Conservation (phyloP, 1,140 invertebrate species). For the Halyomorpha halys region DNA sequence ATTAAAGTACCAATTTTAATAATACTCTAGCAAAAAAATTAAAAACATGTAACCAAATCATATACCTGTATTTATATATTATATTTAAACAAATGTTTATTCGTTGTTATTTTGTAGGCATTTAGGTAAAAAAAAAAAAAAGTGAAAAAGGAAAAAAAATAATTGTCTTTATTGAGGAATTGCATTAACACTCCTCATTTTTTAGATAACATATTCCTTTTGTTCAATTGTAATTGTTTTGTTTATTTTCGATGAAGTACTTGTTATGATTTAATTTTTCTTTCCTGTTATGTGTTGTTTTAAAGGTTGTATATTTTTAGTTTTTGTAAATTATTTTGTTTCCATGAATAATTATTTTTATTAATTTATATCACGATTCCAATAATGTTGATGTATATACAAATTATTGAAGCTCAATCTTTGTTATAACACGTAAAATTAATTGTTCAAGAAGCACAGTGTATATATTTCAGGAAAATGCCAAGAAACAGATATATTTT, state of each 20-base stretch:
- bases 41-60: background rate
- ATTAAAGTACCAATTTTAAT: background rate
- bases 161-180: background rate
- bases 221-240: background rate
- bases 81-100: background rate
- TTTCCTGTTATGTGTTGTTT: constrained; percentile 1
- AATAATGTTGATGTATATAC: constrained; percentile 5
- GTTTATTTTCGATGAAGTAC: background rate
- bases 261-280: constrained; percentile 5
- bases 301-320: constrained; percentile 16
- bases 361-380: constrained; percentile 7
- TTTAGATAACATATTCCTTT: background rate
- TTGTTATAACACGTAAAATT: constrained; percentile 6
- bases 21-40: background rate
- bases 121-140: background rate
- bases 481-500: constrained; percentile 2
- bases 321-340: constrained; percentile 18
- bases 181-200: constrained; percentile 8
- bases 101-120: background rate
- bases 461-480: constrained; percentile 14
- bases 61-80: constrained; percentile 1
- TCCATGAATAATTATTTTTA: constrained; percentile 2
- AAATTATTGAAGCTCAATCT: constrained; percentile 16
- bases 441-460: constrained; percentile 16
- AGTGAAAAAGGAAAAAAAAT: background rate